Evolutionary conservation across 2,888 invertebrate genomes (phyloP), one percentile per base, ranked within the genome.

Genomic region (Crossocerus cetratus): DNA sequence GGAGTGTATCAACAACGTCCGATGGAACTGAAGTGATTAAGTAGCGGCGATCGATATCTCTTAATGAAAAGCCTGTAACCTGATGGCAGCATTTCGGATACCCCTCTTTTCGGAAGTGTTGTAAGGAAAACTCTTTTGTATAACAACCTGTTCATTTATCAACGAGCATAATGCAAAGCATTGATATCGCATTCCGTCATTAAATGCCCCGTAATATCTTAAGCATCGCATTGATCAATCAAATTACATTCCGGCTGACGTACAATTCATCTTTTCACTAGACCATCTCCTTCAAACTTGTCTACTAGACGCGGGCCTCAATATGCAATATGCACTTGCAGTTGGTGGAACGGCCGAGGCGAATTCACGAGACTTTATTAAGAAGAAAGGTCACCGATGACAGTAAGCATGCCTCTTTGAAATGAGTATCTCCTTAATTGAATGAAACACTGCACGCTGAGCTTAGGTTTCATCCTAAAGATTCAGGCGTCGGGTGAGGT

Each of bases 1-100:
- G 59, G 59, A 62, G 62, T 59, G 70, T 55, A 61, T 53, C 62
- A 62, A 65, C 63, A 58, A 49, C 11, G 32, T 32, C 32, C 11
- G 22, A 49, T 44, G 64, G 74, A 72, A 71, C 59, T 65, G 56
- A 68, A 63, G 58, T 77, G 77, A 78, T 81, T 74, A 69, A 81
- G 72, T 60, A 58, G 64, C 64, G 65, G 65, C 69, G 69, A 59
- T 57, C 73, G 57, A 54, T 64, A 70, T 59, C 65, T 70, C 65
- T 67, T 76, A 81, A 81, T 81, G 78, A 71, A 74, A 78, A 66
- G 20, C 45, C 21, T 11, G 16, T 49, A 32, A 21, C 21, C 44
- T 21, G 60, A 43, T 8, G 14, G 8, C 49, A 49, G 14, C 14
- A 16, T 49, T 16, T 13, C 49, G 49, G 49, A 49, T 49, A 49